Percentiles rank a stretch among this genome's conserved stretches.
phyloP scores from a whole-genome alignment of 2,113 vertebrate species.

The Aldabrachelys gigantea region DNA sequence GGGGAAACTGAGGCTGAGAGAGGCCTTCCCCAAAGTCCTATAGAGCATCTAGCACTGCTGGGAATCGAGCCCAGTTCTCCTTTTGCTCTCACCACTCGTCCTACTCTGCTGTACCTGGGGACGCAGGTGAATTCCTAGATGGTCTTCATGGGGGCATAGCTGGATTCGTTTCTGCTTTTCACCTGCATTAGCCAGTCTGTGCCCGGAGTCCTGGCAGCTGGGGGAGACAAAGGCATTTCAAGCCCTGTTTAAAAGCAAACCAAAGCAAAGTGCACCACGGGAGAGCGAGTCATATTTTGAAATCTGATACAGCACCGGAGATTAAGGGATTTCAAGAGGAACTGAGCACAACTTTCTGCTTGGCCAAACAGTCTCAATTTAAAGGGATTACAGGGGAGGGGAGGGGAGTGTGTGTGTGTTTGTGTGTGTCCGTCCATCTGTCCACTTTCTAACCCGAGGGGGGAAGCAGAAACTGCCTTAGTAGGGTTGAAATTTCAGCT shows the following conservation, averaged over 20 bases:
- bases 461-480: not conserved
- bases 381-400: not conserved
- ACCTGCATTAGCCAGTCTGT: not conserved
- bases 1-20: not conserved
- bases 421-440: too few relatives aligned
- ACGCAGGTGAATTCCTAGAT: not conserved
- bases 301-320: conserved; percentile 20
- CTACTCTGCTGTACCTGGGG: not conserved
- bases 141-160: too few relatives aligned
- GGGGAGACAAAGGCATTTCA: not conserved
- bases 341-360: not conserved
- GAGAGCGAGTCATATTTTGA: conserved; percentile 10
- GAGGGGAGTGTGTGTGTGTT: too few relatives aligned
- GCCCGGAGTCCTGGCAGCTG: too few relatives aligned
- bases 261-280: too few relatives aligned
- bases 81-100: not conserved
- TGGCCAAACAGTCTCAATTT: not conserved
- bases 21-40: not conserved
- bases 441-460: not conserved
- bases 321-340: not conserved
- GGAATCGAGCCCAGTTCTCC: not conserved
- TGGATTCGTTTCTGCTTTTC: too few relatives aligned
- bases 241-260: not conserved
- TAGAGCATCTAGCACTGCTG: not conserved
- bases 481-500: not conserved